A percentile compares a stretch with the other conserved stretches of the same genome.
These are phyloP conservation scores for Stegastes partitus DNA, from an alignment of 2,113 vertebrate species.

Conservation along the genomic window DNA sequence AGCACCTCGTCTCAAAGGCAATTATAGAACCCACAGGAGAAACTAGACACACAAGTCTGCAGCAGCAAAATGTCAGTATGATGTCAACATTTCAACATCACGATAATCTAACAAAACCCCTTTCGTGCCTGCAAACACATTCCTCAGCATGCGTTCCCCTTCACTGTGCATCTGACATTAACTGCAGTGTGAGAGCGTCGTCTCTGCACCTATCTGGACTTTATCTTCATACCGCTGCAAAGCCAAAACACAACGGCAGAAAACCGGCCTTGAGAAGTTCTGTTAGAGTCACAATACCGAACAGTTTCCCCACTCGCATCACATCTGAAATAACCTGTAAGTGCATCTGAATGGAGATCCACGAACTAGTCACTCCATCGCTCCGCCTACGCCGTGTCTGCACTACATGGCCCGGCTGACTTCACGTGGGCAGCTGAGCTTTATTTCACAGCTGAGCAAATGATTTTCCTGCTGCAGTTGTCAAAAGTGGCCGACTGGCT, in stretches of 20 bases:
- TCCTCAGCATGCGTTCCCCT: background rate
- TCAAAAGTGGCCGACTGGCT: background rate
- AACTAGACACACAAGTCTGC: background rate
- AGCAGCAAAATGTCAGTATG: background rate
- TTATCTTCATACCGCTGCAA: slow-evolving; percentile 60
- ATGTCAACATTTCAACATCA: background rate
- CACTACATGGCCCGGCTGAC: slow-evolving; percentile 28
- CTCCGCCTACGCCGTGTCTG: slow-evolving; percentile 57
- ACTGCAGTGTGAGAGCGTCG: slow-evolving; percentile 17
- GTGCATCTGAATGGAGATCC: slow-evolving; percentile 30
- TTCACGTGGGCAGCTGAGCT: slow-evolving; percentile 49
- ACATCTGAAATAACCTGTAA: slow-evolving; percentile 10
- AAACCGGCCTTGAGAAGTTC: slow-evolving; percentile 21
- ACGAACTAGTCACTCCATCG: slow-evolving; percentile 13
- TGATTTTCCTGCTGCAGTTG: slow-evolving; percentile 33
- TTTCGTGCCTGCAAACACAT: background rate
- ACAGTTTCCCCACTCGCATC: background rate
- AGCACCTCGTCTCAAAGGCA: too few relatives aligned
- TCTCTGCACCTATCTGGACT: slow-evolving; percentile 12
- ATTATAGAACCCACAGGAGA: too few relatives aligned
- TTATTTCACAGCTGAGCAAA: slow-evolving; percentile 24
- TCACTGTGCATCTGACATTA: background rate
- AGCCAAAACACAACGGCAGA: slow-evolving; percentile 29
- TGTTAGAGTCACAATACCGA: background rate
- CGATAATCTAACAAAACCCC: background rate